Conservation (phyloP, 30 jellyfish, hydroid and myxozoan species). For the Turritopsis dohrnii region DNA sequence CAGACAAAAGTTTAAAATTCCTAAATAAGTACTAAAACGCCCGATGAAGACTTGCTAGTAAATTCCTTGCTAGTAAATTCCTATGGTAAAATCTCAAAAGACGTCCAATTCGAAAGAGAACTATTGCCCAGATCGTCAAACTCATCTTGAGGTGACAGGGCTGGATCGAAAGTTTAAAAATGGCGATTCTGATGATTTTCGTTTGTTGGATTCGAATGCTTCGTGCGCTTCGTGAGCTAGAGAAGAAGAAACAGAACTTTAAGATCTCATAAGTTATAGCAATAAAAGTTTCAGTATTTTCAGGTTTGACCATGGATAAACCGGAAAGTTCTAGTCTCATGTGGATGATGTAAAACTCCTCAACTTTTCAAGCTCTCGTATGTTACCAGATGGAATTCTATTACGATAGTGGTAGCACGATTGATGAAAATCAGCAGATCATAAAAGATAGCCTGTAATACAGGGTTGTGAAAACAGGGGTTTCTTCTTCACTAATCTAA, state of each 20-base stretch:
- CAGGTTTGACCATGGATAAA: too few relatives aligned
- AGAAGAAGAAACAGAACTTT: not conserved
- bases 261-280: not conserved
- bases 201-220: slow-evolving; percentile 52
- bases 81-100: not conserved
- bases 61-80: not conserved
- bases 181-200: slow-evolving; percentile 9
- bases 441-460: too few relatives aligned
- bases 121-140: not conserved
- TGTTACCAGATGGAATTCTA: too few relatives aligned
- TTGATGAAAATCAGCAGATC: too few relatives aligned
- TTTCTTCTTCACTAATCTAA: too few relatives aligned
- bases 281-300: too few relatives aligned
- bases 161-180: slow-evolving; percentile 2
- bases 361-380: too few relatives aligned
- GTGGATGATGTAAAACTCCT: too few relatives aligned
- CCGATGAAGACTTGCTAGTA: not conserved
- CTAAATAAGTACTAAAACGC: not conserved
- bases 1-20: not conserved
- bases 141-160: slow-evolving; percentile 1
- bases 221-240: slow-evolving; percentile 75
- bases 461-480: too few relatives aligned
- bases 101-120: not conserved
- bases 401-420: too few relatives aligned
- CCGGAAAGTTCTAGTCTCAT: too few relatives aligned